phyloP scores from a whole-genome alignment of 2,888 invertebrate species.

The Malacosoma neustria region DNA sequence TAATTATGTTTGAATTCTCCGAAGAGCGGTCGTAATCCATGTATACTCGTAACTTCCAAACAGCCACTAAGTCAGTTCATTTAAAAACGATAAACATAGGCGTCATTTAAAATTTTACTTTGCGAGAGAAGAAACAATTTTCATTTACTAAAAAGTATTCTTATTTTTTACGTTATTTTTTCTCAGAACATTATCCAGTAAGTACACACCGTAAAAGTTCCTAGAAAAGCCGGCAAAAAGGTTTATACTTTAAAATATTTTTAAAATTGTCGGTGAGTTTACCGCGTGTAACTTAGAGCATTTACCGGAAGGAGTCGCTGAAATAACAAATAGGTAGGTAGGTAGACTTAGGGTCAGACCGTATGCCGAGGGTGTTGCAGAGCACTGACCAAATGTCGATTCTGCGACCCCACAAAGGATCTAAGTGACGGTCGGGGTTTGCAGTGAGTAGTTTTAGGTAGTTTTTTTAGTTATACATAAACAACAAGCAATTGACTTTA shows the following conservation, averaged over 20 bases:
- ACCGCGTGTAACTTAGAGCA: neutral
- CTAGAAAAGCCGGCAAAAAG: neutral
- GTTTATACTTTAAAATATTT: neutral
- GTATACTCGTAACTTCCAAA: neutral
- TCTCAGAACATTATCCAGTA: neutral
- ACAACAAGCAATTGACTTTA: too few species aligned
- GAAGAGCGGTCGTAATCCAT: neutral
- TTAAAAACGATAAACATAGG: neutral
- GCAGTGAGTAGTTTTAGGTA: too few species aligned
- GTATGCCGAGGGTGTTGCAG: too few species aligned
- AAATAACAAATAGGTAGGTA: too few species aligned
- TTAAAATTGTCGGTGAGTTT: neutral
- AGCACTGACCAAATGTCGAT: too few species aligned
- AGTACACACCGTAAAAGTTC: neutral
- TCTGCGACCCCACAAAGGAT: too few species aligned
- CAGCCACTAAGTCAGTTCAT: neutral
- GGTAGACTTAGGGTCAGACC: too few species aligned
- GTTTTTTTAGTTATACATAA: too few species aligned
- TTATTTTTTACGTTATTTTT: neutral
- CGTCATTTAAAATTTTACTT: neutral
- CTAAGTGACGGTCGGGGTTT: too few species aligned
- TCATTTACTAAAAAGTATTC: constrained; percentile 1
- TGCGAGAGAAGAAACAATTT: neutral
- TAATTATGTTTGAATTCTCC: neutral
- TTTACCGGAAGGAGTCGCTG: too few species aligned